Conservation (phyloP, 30 jellyfish, hydroid and myxozoan species). For the Cassiopea xamachana region DNA sequence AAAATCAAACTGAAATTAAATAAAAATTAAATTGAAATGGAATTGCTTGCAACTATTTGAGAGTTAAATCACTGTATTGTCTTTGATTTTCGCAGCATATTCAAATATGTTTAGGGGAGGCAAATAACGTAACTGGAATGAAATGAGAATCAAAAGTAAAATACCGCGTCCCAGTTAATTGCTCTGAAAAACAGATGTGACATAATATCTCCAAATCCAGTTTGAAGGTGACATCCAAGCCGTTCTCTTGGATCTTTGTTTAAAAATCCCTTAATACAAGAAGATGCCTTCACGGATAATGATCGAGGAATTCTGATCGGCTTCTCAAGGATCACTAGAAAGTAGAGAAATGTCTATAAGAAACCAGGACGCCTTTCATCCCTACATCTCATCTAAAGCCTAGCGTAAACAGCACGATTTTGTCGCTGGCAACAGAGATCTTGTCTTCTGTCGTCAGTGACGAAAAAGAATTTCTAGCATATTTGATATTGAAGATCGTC, state of each 20-base stretch:
- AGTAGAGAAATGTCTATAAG: neutral
- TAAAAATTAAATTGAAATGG: no score
- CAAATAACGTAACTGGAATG: neutral
- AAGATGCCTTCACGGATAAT: constrained; percentile 96
- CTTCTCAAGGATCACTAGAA: constrained; percentile 93
- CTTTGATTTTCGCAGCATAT: no score
- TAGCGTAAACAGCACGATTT: no score
- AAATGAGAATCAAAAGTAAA: neutral
- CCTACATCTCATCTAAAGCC: no score
- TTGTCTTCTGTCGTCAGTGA: no score
- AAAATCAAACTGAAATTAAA: no score
- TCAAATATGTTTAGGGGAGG: neutral
- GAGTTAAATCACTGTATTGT: no score
- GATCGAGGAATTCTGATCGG: constrained; percentile 99
- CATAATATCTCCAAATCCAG: constrained; percentile 96
- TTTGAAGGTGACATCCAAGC: constrained; percentile 96
- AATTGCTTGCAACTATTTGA: no score
- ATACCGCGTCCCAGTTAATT: constrained; percentile 99
- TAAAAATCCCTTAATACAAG: constrained; percentile 92
- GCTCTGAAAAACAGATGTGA: constrained; percentile 93
- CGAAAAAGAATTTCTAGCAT: no score
- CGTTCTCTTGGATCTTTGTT: constrained; percentile 98
- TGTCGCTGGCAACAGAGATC: no score
- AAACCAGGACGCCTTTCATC: no score
- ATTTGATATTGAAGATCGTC: no score